Percentiles rank a stretch among this genome's conserved stretches.
Conservation (phyloP, 2,113 vertebrate genomes). For the Cranoglanis bouderius region DNA sequence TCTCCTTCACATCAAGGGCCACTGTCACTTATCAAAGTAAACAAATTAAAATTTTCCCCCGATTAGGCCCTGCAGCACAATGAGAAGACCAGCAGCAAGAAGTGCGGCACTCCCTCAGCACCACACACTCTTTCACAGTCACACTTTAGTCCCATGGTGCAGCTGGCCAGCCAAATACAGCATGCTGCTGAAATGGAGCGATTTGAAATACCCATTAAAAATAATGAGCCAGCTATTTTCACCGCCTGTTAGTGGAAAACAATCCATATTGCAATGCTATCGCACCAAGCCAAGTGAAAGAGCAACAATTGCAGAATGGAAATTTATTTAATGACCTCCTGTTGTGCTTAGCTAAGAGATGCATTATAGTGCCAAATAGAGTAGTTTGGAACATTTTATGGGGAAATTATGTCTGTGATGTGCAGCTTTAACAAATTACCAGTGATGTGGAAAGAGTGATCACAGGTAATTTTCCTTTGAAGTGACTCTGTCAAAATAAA, state of each 20-base stretch:
- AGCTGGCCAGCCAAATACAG: slow-evolving; percentile 42
- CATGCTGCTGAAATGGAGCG: slow-evolving; percentile 40
- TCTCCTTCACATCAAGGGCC: slow-evolving; percentile 30
- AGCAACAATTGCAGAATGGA: slow-evolving; percentile 42
- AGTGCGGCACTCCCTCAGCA: slow-evolving; percentile 12
- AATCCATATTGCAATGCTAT: slow-evolving; percentile 42
- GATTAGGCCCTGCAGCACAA: slow-evolving; percentile 37
- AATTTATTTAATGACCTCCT: slow-evolving; percentile 53
- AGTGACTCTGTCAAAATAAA: not conserved
- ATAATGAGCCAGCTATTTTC: slow-evolving; percentile 54
- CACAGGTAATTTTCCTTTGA: not conserved
- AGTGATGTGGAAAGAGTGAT: slow-evolving; percentile 6
- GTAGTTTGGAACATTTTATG: not conserved
- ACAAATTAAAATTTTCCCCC: slow-evolving; percentile 48
- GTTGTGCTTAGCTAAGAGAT: slow-evolving; percentile 38
- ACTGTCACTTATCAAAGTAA: slow-evolving; percentile 45
- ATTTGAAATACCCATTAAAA: slow-evolving; percentile 58
- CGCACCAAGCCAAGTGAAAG: slow-evolving; percentile 40
- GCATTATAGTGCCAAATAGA: not conserved
- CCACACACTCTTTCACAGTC: not conserved
- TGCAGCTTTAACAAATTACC: slow-evolving; percentile 29
- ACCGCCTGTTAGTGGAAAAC: slow-evolving; percentile 45
- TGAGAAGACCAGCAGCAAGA: not conserved
- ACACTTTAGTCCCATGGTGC: slow-evolving; percentile 27
- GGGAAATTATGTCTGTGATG: slow-evolving; percentile 7